Percentiles rank a stretch among this genome's conserved stretches.
Evolutionary conservation across 2,888 invertebrate species (phyloP).

Genomic region (Netelia fuscicornis): DNA sequence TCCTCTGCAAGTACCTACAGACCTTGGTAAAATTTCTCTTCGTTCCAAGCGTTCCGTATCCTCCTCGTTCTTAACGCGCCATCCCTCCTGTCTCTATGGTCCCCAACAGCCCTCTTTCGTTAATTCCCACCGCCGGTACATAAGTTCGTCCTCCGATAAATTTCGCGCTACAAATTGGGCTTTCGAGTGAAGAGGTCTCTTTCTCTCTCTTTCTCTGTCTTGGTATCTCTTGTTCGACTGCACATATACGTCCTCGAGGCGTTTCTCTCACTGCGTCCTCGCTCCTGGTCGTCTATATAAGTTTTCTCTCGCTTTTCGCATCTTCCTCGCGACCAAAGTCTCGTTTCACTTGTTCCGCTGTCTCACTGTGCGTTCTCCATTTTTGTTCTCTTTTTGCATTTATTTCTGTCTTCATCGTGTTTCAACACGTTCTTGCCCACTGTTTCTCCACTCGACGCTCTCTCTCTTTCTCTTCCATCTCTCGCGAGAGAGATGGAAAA

Average conservation of each 20-base stretch:
- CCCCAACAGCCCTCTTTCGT: conserved; percentile 12
- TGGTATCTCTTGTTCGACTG: conserved; percentile 34
- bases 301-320: conserved; percentile 3
- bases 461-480: conserved; percentile 2
- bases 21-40: neutral
- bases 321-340: neutral
- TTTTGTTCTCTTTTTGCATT: conserved; percentile 1
- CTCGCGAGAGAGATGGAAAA: conserved; percentile 30
- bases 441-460: conserved; percentile 1
- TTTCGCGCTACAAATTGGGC: conserved; percentile 60
- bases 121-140: conserved; percentile 37
- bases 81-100: neutral
- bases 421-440: conserved; percentile 33
- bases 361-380: neutral
- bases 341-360: too few species aligned
- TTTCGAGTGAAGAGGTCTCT: conserved; percentile 54
- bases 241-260: conserved; percentile 27
- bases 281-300: neutral
- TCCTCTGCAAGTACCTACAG: too few species aligned
- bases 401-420: conserved; percentile 5
- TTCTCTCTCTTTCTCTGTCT: neutral
- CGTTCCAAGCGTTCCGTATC: neutral
- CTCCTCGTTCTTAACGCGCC: conserved; percentile 8
- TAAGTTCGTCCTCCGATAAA: conserved; percentile 57
- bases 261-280: conserved; percentile 22